phyloP scores from a whole-genome alignment of 2,113 vertebrate species.

The Scatophagus argus region DNA sequence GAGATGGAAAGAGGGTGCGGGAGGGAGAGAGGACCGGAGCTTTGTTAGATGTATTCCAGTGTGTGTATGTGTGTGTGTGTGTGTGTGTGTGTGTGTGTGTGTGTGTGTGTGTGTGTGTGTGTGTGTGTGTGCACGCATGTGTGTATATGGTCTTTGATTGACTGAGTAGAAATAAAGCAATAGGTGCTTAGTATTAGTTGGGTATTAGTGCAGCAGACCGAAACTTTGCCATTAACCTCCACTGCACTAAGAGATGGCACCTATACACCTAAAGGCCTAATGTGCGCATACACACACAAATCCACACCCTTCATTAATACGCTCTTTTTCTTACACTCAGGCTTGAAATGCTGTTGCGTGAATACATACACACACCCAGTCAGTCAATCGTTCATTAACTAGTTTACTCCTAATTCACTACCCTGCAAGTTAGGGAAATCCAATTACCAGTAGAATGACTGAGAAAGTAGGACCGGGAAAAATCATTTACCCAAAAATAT shows the following conservation, averaged over 20 bases:
- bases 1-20: conserved; percentile 6
- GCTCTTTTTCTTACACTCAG: not conserved
- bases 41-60: conserved; percentile 19
- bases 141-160: conserved; percentile 54
- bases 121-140: not conserved
- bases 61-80: not conserved
- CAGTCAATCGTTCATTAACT: conserved; percentile 58
- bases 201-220: conserved; percentile 68
- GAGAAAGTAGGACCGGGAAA: conserved; percentile 64
- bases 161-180: conserved; percentile 66
- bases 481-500: conserved; percentile 82
- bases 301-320: conserved; percentile 15
- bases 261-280: conserved; percentile 9
- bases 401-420: conserved; percentile 72
- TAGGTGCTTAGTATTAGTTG: conserved; percentile 62
- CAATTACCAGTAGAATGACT: conserved; percentile 76
- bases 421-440: conserved; percentile 71
- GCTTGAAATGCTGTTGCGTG: not conserved
- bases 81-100: conserved; percentile 7
- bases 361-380: conserved; percentile 3
- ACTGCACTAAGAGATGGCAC: conserved; percentile 35
- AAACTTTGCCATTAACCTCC: conserved; percentile 73
- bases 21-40: not conserved
- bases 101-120: conserved; percentile 3
- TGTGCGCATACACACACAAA: not conserved